Conservation (phyloP, 2,888 invertebrate species). For the Drosophila sordidapex region DNA sequence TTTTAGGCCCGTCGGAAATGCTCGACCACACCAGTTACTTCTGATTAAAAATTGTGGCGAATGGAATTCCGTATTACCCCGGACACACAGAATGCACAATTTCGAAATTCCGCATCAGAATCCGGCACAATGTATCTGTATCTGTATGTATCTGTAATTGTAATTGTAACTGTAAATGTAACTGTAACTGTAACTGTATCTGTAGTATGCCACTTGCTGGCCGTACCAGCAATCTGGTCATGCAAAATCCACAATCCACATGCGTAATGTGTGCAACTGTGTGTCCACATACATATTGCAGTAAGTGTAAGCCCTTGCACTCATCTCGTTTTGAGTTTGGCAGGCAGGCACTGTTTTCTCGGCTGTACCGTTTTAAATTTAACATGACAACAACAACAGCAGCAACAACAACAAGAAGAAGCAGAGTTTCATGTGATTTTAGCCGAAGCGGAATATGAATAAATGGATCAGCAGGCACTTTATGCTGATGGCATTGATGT, state of each 20-base stretch:
- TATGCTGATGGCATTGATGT: constrained; percentile 53
- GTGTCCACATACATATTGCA: constrained; percentile 22
- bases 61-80: constrained; percentile 64
- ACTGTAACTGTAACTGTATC: constrained; percentile 13
- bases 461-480: constrained; percentile 46
- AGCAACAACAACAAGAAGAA: neutral
- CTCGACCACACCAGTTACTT: constrained; percentile 74
- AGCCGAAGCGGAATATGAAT: constrained; percentile 43
- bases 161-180: constrained; percentile 8
- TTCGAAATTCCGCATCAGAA: constrained; percentile 68
- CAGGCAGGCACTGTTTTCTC: constrained; percentile 14
- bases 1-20: constrained; percentile 72
- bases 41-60: constrained; percentile 72
- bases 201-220: constrained; percentile 14
- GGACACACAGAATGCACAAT: constrained; percentile 53
- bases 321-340: constrained; percentile 16
- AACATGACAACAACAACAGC: constrained; percentile 22
- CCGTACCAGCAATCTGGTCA: constrained; percentile 32
- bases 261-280: constrained; percentile 39
- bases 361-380: constrained; percentile 26
- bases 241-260: constrained; percentile 40
- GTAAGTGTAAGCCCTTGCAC: constrained; percentile 33
- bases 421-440: constrained; percentile 42
- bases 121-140: constrained; percentile 37
- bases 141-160: constrained; percentile 21